Evolutionary conservation across 1,140 invertebrate genomes (phyloP).

Genomic region (Fopius arisanus): DNA sequence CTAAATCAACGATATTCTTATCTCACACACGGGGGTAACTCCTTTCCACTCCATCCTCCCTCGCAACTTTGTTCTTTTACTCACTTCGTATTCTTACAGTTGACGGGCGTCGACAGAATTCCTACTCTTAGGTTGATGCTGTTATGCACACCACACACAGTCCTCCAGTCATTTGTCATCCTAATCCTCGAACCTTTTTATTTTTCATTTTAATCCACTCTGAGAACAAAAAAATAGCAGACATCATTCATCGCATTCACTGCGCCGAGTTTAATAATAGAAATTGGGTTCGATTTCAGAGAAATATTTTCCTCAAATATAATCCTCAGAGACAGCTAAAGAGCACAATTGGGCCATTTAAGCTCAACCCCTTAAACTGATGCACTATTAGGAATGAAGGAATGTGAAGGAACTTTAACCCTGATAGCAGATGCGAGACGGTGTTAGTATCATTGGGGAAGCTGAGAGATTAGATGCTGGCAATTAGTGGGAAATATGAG

Average conservation of each 20-base stretch:
- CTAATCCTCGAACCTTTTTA: neutral
- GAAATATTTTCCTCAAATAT: too few species aligned
- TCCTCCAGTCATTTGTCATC: conserved; percentile 15
- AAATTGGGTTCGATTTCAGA: too few species aligned
- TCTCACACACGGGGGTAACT: conserved; percentile 20
- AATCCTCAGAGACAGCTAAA: neutral
- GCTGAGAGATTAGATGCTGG: conserved; percentile 38
- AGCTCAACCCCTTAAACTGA: neutral
- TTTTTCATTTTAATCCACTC: conserved; percentile 1
- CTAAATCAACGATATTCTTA: conserved; percentile 35
- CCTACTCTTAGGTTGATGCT: neutral
- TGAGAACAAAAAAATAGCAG: neutral
- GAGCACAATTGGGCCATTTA: neutral
- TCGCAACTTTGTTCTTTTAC: neutral
- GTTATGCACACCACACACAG: neutral
- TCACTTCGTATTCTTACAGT: neutral
- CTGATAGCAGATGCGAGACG: conserved; percentile 36
- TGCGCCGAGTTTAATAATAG: too few species aligned
- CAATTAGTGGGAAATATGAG: conserved; percentile 39
- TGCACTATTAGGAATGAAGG: neutral
- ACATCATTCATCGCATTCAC: neutral
- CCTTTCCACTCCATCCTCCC: neutral
- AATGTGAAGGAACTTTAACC: conserved; percentile 30
- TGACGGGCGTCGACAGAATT: neutral
- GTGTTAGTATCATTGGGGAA: conserved; percentile 22